Evolutionary conservation across 2,113 vertebrate genomes (phyloP), one percentile per base, ranked within the genome.

Genomic region (Phylloscopus whistleri): DNA sequence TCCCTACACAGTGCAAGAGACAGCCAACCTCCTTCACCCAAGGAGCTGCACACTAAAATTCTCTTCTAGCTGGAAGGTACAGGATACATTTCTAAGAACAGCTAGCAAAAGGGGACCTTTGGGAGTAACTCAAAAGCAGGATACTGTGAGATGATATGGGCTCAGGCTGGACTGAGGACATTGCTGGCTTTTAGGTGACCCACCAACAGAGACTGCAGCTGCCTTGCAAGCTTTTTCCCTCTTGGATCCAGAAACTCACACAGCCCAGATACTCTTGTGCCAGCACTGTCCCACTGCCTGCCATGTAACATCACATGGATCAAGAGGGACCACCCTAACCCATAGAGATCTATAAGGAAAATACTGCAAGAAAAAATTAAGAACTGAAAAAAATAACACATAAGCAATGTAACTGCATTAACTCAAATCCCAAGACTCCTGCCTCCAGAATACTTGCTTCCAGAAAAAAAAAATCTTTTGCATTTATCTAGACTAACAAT

Each of bases 1-100:
- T 30, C 26, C 30, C 22, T 17, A 7, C 1, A 1, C 0, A 41
- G 35, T 3, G 14, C 15, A 75, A 69, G n/a, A 56, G 66, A 67
- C 1, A 13, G 44, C 10, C 87, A 79, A n/a, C 20, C 16, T 82
- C 62, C 70, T n/a, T 30, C 51, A n/a, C 22, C 16, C 39, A 23
- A 26, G 22, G 44, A 55, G 26, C 0, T n/a, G 9, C 26, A 51
- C 33, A 26, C 33, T 26, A 46, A 46, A 58, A 51, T 35, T 55
- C 56, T 43, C 53, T n/a, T 13, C 23, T 7, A 64, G 39, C 35
- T 11, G 5, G 49, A 93, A 76, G 21, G 53, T n/a, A 64, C 16
- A 35, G 46, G 13, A 63, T 10, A 6, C 6, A 33, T 44, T 81
- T 49, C 81, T 53, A 49, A 78, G 56, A 79, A 48, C 16, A 70